A percentile compares a stretch with the other conserved stretches of the same genome.
phyloP scores from a whole-genome alignment of 2,888 invertebrate genomes.

The Mesoligia furuncula region DNA sequence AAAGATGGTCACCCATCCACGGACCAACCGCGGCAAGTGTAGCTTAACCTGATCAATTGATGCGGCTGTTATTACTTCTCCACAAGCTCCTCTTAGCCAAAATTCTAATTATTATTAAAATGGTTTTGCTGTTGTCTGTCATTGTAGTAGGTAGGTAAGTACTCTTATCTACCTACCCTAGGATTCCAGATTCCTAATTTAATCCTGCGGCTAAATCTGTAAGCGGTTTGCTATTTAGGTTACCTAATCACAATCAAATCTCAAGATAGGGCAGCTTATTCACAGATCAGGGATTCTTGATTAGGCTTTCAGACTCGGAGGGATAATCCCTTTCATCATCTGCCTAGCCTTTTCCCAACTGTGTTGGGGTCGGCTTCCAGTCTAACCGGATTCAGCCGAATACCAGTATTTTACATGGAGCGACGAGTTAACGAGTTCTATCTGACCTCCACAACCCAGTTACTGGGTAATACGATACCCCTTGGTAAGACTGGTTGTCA shows the following conservation, averaged over 20 bases:
- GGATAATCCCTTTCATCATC: conserved; percentile 12
- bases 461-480: too few relatives aligned
- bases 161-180: neutral
- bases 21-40: neutral
- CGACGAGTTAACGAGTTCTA: too few relatives aligned
- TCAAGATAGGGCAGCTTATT: conserved; percentile 6
- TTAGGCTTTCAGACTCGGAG: conserved; percentile 25
- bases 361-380: too few relatives aligned
- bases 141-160: too few relatives aligned
- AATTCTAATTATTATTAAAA: neutral
- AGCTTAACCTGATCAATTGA: neutral
- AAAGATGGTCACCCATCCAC: neutral
- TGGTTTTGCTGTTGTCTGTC: neutral
- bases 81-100: neutral
- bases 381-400: too few relatives aligned
- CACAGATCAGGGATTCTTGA: conserved; percentile 4
- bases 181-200: neutral
- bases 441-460: too few relatives aligned
- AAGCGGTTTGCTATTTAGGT: neutral
- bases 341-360: too few relatives aligned
- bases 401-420: too few relatives aligned
- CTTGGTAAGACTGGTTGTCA: too few relatives aligned
- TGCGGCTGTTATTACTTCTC: neutral
- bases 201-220: conserved; percentile 4
- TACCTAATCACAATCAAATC: conserved; percentile 16